These are phyloP conservation scores for Poecilobothrus nobilitatus DNA, from an alignment of 2,888 invertebrate species.

Conservation along the genomic window DNA sequence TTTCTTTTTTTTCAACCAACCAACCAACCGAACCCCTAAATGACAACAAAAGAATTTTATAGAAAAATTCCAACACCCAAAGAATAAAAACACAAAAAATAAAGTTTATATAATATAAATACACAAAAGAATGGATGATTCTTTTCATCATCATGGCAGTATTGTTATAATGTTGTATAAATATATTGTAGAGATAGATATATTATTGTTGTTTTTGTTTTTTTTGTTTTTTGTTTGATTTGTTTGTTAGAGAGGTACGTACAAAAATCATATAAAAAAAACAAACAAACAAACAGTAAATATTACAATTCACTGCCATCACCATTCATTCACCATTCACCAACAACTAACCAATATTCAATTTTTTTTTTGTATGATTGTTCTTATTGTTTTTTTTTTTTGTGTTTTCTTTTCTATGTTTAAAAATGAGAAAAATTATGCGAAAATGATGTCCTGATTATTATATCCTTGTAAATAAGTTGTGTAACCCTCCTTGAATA, in stretches of 20 bases:
- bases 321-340: not conserved
- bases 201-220: too few species aligned
- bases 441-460: slow-evolving; percentile 2
- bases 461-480: not conserved
- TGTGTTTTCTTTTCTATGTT: not conserved
- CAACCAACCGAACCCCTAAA: not conserved
- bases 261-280: too few species aligned
- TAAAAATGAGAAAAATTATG: not conserved
- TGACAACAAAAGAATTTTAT: not conserved
- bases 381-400: not conserved
- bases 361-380: not conserved
- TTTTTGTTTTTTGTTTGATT: too few species aligned
- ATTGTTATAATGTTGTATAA: not conserved
- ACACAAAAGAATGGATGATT: slow-evolving; percentile 6
- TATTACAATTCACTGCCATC: slow-evolving; percentile 1
- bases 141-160: not conserved
- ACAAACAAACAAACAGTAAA: not conserved
- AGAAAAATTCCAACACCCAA: slow-evolving; percentile 6
- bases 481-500: not conserved
- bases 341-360: not conserved
- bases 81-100: not conserved
- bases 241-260: too few species aligned
- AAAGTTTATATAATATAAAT: too few species aligned
- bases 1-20: not conserved
- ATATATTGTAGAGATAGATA: too few species aligned